phyloP scores from a whole-genome alignment of 2,113 vertebrate genomes.

The Vombatus ursinus region DNA sequence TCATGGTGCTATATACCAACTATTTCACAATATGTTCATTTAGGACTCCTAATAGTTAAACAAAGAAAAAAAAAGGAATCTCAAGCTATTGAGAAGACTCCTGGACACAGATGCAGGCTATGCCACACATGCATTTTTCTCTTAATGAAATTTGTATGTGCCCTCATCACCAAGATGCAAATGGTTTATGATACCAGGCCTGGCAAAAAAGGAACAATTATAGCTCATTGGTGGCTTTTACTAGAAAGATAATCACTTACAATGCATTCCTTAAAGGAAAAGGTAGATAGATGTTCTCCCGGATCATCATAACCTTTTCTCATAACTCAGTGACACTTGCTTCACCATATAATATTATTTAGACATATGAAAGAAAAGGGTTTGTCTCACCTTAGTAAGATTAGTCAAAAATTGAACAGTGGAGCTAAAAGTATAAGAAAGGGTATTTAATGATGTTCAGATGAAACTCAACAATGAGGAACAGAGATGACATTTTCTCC shows the following conservation, averaged over 20 bases:
- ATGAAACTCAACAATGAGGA: neutral
- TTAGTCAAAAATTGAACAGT: neutral
- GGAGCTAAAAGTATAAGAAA: neutral
- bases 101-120: slow-evolving; percentile 45
- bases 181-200: slow-evolving; percentile 43
- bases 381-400: neutral
- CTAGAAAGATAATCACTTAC: slow-evolving; percentile 52
- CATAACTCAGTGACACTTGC: neutral
- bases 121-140: slow-evolving; percentile 46
- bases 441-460: neutral
- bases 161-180: slow-evolving; percentile 55
- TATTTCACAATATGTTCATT: slow-evolving; percentile 3
- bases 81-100: slow-evolving; percentile 21
- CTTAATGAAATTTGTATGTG: slow-evolving; percentile 38
- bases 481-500: neutral
- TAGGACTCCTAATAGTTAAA: neutral
- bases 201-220: slow-evolving; percentile 45
- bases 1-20: slow-evolving; percentile 3
- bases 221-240: slow-evolving; percentile 49
- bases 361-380: neutral
- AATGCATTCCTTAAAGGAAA: slow-evolving; percentile 22
- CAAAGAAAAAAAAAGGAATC: neutral
- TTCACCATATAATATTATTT: neutral
- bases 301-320: neutral
- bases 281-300: neutral